Evolutionary conservation across 2,888 invertebrate species (phyloP), one percentile per base, ranked within the genome.

Genomic region (Netelia melanura): DNA sequence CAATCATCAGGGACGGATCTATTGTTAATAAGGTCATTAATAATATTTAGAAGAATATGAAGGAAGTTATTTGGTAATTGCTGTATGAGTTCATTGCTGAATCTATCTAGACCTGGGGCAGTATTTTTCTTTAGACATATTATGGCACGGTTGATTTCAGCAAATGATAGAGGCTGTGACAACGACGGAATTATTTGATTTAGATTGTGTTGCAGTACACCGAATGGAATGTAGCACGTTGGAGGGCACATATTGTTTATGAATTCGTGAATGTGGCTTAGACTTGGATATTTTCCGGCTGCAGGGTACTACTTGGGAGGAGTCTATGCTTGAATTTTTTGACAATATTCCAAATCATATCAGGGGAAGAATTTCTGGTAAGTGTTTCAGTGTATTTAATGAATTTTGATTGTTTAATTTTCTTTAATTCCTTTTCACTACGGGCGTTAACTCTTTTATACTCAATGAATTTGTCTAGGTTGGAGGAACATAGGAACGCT

Each of bases 271-370:
- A 72, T 72, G 8, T 72, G 58, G 8, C 14, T 11, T 43, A 44
- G 72, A 23, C n/a, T 17, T 44, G 3, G 1, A 30, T 2, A 5
- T 23, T 0, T 5, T 77, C 58, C n/a, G 43, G 67, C 10, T 30
- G 56, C 11, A 11, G 38, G 43, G 43, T 23, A 1, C 58, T 77
- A 0, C 43, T 9, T 3, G 77, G 58, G 8, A 68, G 17, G 3
- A 44, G n/a, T 44, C 67, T 58, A 10, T 77, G 67, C 54, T 58
- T 44, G 30, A 58, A 77, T 8, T n/a, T 52, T 44, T 67, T 48
- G 2, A 77, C 58, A 58, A 67, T 77, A 1, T 3, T 56, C 58
- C 77, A 77, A 11, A 68, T 43, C 25, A 14, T 44, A 1, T 56
- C 8, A 11, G 67, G 48, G 1, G 67, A 11, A 5, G 17, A 23